Evolutionary conservation across 2,888 invertebrate species (phyloP).

Genomic region (Synergus gifuensis): DNA sequence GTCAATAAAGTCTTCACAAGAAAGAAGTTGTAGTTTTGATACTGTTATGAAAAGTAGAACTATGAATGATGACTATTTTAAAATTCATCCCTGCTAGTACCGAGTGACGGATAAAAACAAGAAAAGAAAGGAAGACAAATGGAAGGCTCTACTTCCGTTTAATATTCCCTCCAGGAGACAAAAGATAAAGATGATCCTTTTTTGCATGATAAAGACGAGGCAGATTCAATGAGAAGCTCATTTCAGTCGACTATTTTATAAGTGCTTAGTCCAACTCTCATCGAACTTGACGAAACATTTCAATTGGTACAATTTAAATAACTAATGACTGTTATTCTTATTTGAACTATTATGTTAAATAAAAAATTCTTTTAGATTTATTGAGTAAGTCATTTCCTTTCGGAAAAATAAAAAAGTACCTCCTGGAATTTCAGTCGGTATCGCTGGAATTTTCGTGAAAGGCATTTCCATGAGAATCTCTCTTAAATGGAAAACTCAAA

Average conservation of each 20-base stretch:
- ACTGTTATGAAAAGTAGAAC: background rate
- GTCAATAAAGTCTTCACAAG: background rate
- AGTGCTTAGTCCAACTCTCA: background rate
- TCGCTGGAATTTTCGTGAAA: background rate
- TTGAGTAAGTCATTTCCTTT: background rate
- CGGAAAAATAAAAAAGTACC: background rate
- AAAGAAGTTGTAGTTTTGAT: background rate
- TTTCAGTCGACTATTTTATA: background rate
- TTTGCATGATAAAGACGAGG: background rate
- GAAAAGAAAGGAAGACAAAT: constrained; percentile 5
- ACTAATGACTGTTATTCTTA: background rate
- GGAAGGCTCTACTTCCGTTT: background rate
- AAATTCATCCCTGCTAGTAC: background rate
- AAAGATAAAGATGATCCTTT: background rate
- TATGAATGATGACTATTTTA: background rate
- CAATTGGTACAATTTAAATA: background rate
- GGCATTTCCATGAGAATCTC: background rate
- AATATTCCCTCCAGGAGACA: background rate
- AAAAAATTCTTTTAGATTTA: background rate
- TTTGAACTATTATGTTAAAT: background rate
- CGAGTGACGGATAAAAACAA: background rate
- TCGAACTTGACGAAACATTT: background rate
- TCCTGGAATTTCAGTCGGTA: background rate
- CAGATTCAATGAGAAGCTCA: background rate
- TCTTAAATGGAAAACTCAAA: background rate